Base-by-base conservation (phyloP, 2,113 vertebrate genomes). In the Psilopogon haemacephalus region DNA sequence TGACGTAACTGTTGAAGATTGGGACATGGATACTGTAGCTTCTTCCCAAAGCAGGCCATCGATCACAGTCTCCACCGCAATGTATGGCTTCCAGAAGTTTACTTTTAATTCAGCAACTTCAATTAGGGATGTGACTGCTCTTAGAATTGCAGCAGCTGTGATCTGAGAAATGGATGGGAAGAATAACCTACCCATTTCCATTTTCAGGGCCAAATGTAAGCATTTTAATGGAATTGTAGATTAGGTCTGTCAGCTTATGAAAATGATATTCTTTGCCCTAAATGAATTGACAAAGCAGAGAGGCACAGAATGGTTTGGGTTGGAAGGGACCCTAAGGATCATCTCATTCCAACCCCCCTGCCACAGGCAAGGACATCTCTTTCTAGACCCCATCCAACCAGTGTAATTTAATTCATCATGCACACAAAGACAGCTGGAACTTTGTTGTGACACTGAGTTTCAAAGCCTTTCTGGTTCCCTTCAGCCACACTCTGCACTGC, bases 221-320 rank as follows among this genome's bases (percentile, higher is more conserved):
- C 70, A 90, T 96, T 93, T 94, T 96, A 94, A 94, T 94, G 68
- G 90, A 93, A 92, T 87, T 90, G 88, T 85, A 95, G 92, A 96
- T 96, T 76, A 92, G 60, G 13, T 59, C 90, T 95, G 92, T 95
- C 86, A 93, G 32, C 72, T 94, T 92, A 84, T 63, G 72, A 91
- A 93, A 97, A 95, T 94, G 0, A 88, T 94, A 90, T 89, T 90
- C 91, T 93, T 96, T 94, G 42, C 74, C 80, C 33, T 79, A 73
- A 84, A 88, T 58, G 71, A 96, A 68, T 69, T 63, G 90, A 71
- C 81, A 58, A 38, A 88, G 75, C 59, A 93, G 40, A 50, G 23
- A 50, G 48, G 24, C 48, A 50, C 48, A 26, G 48, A 50, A 13
- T 50, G 48, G 48, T 20, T 50, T 50, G 48, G 48, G 48, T 26